phyloP scores from a whole-genome alignment of 1,140 invertebrate species.

The Cepaea nemoralis region DNA sequence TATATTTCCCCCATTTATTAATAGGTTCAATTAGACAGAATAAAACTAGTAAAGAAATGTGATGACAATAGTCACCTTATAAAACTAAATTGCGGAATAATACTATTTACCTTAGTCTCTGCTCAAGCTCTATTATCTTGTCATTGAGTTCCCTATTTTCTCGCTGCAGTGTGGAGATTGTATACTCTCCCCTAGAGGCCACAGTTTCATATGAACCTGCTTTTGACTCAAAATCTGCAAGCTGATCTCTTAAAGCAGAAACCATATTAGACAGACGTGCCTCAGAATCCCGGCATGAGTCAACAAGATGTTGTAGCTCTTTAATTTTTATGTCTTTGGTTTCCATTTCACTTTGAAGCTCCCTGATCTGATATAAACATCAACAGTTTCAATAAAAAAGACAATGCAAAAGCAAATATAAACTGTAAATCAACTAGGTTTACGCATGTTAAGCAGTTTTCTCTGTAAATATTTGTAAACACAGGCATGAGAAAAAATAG shows the following conservation, averaged over 20 bases:
- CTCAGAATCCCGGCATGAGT: constrained; percentile 65
- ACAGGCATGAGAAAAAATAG: no score
- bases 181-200: constrained; percentile 64
- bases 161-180: constrained; percentile 66
- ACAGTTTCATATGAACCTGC: constrained; percentile 63
- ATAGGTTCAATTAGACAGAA: no score
- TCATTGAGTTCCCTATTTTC: constrained; percentile 65
- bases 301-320: constrained; percentile 61
- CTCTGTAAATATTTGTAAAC: no score
- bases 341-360: constrained; percentile 62
- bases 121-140: constrained; percentile 68
- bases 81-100: no score
- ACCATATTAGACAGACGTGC: constrained; percentile 55
- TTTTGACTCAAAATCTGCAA: constrained; percentile 64
- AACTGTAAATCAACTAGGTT: not conserved
- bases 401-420: constrained; percentile 15
- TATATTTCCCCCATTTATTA: no score
- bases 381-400: constrained; percentile 4
- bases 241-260: constrained; percentile 59
- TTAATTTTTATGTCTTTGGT: constrained; percentile 67
- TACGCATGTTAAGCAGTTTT: no score
- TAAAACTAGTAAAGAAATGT: no score
- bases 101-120: constrained; percentile 63
- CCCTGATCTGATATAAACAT: constrained; percentile 54
- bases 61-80: no score